Evolutionary conservation across 2,888 invertebrate genomes (phyloP).

Genomic region (Ernsta delagoae): DNA sequence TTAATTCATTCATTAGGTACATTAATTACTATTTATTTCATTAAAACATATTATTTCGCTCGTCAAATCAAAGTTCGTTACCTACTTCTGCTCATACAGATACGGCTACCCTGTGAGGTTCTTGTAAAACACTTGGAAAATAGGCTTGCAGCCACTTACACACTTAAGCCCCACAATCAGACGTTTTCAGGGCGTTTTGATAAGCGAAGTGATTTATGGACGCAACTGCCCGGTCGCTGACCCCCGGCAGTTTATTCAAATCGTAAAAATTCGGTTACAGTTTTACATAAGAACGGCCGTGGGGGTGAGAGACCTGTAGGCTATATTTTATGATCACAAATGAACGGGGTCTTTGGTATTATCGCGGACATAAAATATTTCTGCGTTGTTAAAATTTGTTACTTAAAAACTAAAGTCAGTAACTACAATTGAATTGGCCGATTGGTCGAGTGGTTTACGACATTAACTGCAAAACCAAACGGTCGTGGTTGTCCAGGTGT

Average conservation of each 20-base stretch:
- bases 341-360: background rate
- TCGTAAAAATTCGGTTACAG: constrained; percentile 29
- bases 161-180: constrained; percentile 4
- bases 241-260: constrained; percentile 29
- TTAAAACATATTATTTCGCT: no score
- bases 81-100: background rate
- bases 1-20: no score
- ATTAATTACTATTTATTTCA: no score
- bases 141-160: constrained; percentile 21
- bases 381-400: no score
- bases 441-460: no score
- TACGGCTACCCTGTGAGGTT: background rate
- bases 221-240: constrained; percentile 39
- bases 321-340: constrained; percentile 22
- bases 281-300: constrained; percentile 16
- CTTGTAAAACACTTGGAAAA: background rate
- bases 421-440: no score
- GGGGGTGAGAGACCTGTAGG: constrained; percentile 15
- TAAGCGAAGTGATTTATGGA: constrained; percentile 43
- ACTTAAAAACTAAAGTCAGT: no score
- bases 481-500: no score
- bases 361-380: background rate
- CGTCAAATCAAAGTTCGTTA: background rate
- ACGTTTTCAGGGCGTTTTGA: constrained; percentile 39
- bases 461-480: no score